A percentile compares a stretch with the other conserved stretches of the same genome.
phyloP scores from a whole-genome alignment of 2,888 invertebrate genomes.

The Strigamia transsilvanica region DNA sequence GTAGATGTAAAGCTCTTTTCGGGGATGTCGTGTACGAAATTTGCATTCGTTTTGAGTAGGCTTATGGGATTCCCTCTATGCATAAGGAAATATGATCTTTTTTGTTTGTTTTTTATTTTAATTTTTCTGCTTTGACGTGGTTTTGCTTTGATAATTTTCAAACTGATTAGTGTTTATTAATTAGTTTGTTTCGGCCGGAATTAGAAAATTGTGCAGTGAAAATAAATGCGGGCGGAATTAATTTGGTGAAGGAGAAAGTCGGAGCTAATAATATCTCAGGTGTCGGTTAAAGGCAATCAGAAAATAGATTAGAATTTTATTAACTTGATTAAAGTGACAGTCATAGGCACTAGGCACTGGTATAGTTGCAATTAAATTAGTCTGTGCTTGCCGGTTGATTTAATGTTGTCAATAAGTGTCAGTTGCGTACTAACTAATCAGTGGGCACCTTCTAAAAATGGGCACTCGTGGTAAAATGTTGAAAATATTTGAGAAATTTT shows the following conservation, averaged over 20 bases:
- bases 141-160: not conserved
- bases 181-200: not conserved
- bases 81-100: constrained; percentile 12
- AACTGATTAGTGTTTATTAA: constrained; percentile 10
- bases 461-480: too few species aligned
- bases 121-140: not conserved
- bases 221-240: constrained; percentile 12
- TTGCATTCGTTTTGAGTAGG: constrained; percentile 22
- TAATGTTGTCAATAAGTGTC: too few species aligned
- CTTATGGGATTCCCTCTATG: not conserved
- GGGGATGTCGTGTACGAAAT: not conserved
- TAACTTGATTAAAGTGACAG: constrained; percentile 36
- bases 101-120: not conserved
- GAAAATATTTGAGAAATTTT: too few species aligned
- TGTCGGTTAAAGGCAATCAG: constrained; percentile 26
- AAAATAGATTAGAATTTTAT: constrained; percentile 31
- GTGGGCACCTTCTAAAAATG: too few species aligned
- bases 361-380: not conserved
- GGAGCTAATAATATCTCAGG: not conserved
- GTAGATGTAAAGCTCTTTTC: not conserved
- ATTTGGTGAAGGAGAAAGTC: not conserved
- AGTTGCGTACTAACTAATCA: too few species aligned
- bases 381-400: not conserved
- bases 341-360: not conserved
- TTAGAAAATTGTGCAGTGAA: not conserved